Conservation (phyloP, 2,113 vertebrate genomes). For the Tauraco erythrolophus region DNA sequence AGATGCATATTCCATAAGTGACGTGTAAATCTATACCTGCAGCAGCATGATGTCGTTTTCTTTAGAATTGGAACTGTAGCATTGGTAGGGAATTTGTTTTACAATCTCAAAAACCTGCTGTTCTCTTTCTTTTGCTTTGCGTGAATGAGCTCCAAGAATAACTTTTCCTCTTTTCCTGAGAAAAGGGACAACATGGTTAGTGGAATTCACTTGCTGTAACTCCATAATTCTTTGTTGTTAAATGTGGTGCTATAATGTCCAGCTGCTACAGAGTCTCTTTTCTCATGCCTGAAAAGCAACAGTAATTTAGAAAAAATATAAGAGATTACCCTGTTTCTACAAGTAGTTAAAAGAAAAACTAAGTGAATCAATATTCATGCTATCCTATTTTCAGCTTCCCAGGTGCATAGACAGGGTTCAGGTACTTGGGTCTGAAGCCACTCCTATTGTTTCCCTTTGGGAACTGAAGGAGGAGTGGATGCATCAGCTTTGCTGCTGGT, state of each 20-base stretch:
- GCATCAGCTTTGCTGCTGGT: background rate
- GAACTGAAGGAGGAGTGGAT: background rate
- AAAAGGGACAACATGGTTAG: background rate
- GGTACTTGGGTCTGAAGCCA: background rate
- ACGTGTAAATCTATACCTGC: slow-evolving; percentile 44
- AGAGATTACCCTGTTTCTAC: background rate
- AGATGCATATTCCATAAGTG: background rate
- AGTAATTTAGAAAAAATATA: background rate
- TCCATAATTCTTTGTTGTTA: background rate
- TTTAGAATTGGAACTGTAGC: rapidly evolving
- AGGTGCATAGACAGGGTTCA: background rate
- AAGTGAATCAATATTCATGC: background rate
- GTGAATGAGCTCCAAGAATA: slow-evolving; percentile 74
- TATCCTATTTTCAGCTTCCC: background rate
- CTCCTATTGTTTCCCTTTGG: background rate
- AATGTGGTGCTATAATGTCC: background rate
- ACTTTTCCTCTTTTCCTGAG: background rate
- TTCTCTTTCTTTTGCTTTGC: rapidly evolving
- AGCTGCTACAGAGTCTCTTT: background rate
- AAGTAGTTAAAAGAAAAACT: background rate
- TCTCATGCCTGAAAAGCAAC: background rate
- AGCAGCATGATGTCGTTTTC: slow-evolving; percentile 74
- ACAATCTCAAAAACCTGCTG: background rate
- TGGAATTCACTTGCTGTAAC: background rate
- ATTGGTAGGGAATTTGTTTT: background rate